Base-by-base conservation (phyloP, 1,140 invertebrate species). In the Solenopsis fugax region DNA sequence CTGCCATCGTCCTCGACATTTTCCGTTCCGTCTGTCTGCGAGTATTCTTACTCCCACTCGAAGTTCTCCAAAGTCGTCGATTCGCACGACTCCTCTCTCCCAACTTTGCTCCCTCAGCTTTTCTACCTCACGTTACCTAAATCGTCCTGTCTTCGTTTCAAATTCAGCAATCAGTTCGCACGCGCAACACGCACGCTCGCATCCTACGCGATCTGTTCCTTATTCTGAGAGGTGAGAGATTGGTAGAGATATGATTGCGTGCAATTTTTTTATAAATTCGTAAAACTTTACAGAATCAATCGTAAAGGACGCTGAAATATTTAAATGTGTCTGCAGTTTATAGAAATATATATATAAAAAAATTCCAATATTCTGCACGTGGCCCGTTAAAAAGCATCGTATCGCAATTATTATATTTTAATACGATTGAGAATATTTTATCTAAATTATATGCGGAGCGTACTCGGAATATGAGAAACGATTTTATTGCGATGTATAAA, bases 21-120 rank as follows among this genome's bases (percentile, higher is more conserved):
- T 82, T 71, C 65, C 41, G 13, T 41, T 76, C 76, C 34, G 54
- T 77, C 56, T 75, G 58, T 37, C 29, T 16, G 65, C 69, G 62
- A 58, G 6, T n/a, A 50, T 62, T 85, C 71, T 60, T 62, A 13
- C 37, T 45, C 62, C 34, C 34, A 54, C n/a, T 50, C 41, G 13
- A 76, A 60, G 21, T 64, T 78, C 37, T 37, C 21, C 60, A 18
- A 24, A 16, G n/a, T 60, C 82, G 72, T 62, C 41, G 72, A 48
- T 45, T 60, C 41, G 50, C 71, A 41, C 56, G 13, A 41, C 24
- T 77, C 12, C 48, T n/a, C 69, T 54, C 7, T 50, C 50, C 29
- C 29, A 37, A 34, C 16, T 54, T 60, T 18, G 54, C 60, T 60
- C 13, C 10, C 16, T 82, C 54, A 34, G 37, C 67, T 50, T 75